Percentiles rank a stretch among this genome's conserved stretches.
phyloP scores from a whole-genome alignment of 1,140 invertebrate species.

The Limonius californicus region DNA sequence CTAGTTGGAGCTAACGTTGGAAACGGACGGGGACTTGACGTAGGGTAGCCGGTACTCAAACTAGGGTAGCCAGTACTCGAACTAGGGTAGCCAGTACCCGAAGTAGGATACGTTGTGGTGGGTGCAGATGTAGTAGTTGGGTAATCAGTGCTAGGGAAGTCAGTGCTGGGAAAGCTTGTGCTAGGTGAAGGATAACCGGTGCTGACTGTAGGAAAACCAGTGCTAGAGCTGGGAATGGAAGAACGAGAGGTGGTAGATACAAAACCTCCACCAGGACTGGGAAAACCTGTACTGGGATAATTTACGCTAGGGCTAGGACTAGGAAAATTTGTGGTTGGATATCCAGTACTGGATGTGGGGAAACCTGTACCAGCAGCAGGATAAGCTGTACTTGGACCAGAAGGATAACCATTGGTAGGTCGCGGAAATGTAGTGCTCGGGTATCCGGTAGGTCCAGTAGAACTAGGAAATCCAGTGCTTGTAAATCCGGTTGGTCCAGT shows the following conservation, averaged over 20 bases:
- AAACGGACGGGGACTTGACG: not conserved
- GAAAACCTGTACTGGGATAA: not conserved
- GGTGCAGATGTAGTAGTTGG: slow-evolving; percentile 12
- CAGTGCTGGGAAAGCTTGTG: not conserved
- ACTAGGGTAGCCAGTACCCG: slow-evolving; percentile 23
- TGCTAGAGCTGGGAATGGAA: not conserved
- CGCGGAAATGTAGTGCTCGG: slow-evolving; percentile 20
- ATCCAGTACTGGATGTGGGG: slow-evolving; percentile 21
- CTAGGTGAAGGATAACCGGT: slow-evolving; percentile 17
- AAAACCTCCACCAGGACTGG: not conserved
- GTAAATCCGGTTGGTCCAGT: slow-evolving; percentile 27
- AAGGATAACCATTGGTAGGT: slow-evolving; percentile 25
- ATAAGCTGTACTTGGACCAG: slow-evolving; percentile 31
- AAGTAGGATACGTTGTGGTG: not conserved
- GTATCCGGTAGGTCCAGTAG: slow-evolving; percentile 16
- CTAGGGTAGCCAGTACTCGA: slow-evolving; percentile 6
- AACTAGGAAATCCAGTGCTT: slow-evolving; percentile 20
- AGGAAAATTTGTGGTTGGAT: slow-evolving; percentile 14
- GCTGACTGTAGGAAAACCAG: not conserved
- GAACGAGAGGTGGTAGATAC: not conserved
- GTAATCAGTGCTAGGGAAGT: not conserved
- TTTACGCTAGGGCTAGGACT: slow-evolving; percentile 13
- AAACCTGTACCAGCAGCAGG: slow-evolving; percentile 26
- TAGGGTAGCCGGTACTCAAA: not conserved
- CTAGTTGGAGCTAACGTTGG: slow-evolving; percentile 25